Percentiles rank a stretch among this genome's conserved stretches.
Conservation (phyloP, 2,113 vertebrate genomes). For the Rhodinocichla rosea region DNA sequence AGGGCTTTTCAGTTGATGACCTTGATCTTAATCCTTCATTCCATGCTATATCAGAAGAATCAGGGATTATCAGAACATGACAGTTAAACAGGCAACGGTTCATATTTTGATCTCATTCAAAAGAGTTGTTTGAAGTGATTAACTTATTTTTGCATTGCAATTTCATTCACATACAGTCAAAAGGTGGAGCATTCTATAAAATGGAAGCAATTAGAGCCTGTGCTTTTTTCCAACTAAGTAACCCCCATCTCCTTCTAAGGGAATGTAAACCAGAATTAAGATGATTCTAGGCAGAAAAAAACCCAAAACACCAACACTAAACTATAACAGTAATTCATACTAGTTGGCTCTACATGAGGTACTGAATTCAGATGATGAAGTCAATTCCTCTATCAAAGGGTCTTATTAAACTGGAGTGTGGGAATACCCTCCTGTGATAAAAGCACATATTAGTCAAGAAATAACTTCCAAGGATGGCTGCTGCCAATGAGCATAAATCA, state of each 20-base stretch:
- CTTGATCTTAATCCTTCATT: slow-evolving; percentile 9
- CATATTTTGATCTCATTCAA: slow-evolving; percentile 8
- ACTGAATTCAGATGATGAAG: neutral
- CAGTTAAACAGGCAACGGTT: neutral
- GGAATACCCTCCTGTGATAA: slow-evolving; percentile 38
- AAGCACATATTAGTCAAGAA: slow-evolving; percentile 41
- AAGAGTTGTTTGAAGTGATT: slow-evolving; percentile 27
- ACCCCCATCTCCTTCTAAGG: neutral
- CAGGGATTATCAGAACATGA: neutral
- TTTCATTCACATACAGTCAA: slow-evolving; percentile 33
- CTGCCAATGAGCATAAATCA: slow-evolving; percentile 64
- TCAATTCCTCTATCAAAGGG: slow-evolving; percentile 32
- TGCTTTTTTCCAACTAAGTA: slow-evolving; percentile 6
- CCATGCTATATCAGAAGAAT: neutral
- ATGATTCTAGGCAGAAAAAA: neutral
- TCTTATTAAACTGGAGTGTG: neutral
- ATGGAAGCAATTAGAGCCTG: slow-evolving; percentile 12
- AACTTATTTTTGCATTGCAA: slow-evolving; percentile 25
- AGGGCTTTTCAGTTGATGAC: neutral
- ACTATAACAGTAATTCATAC: neutral
- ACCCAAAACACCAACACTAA: neutral
- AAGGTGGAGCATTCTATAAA: neutral
- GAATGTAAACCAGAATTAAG: slow-evolving; percentile 24
- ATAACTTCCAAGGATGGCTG: slow-evolving; percentile 52
- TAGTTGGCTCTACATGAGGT: slow-evolving; percentile 16